A percentile compares a stretch with the other conserved stretches of the same genome.
These are phyloP conservation scores for Herpetotheres cachinnans DNA, from an alignment of 2,113 vertebrate genomes.

Conservation along the genomic window DNA sequence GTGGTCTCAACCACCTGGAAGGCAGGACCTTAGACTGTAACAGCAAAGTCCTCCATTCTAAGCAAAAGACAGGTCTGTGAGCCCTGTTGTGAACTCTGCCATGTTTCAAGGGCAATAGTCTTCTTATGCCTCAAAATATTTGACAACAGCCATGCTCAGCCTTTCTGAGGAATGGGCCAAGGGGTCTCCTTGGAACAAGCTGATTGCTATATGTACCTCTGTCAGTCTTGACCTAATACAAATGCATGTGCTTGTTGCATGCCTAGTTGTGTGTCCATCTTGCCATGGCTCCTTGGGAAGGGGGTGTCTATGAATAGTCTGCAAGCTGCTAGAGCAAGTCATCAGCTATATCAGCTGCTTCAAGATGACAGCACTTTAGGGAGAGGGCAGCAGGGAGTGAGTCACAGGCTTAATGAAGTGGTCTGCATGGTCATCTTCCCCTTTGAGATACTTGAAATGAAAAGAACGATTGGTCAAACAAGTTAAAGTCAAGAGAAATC, in stretches of 20 bases:
- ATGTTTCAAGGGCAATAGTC: not conserved
- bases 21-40: not conserved
- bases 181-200: not conserved
- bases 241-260: fast-evolving
- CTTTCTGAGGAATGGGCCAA: not conserved
- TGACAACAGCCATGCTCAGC: not conserved
- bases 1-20: not conserved
- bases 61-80: not conserved
- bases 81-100: not conserved
- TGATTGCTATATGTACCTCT: fast-evolving
- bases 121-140: not conserved
- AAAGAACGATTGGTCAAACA: not conserved
- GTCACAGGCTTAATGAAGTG: not conserved
- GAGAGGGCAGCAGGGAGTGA: not conserved
- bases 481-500: not conserved
- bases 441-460: not conserved
- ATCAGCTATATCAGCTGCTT: not conserved
- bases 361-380: not conserved
- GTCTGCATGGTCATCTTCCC: not conserved
- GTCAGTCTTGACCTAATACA: not conserved
- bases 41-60: not conserved
- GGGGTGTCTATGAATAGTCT: not conserved
- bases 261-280: not conserved
- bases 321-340: not conserved
- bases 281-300: not conserved